phyloP scores from a whole-genome alignment of 2,113 vertebrate genomes.

The Ammospiza caudacuta region DNA sequence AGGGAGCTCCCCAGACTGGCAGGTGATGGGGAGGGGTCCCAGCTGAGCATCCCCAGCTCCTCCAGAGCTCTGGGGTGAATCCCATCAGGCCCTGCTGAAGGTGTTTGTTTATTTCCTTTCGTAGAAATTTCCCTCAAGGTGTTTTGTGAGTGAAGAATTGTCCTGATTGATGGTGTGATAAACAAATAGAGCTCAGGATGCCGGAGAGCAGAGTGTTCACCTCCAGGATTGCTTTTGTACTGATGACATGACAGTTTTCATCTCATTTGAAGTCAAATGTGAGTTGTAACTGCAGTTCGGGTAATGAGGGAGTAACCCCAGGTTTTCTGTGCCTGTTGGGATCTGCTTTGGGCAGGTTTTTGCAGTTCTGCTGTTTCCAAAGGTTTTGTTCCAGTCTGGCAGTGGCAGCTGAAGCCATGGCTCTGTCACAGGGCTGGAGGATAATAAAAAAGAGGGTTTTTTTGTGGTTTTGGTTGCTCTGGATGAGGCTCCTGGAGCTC shows the following conservation, averaged over 20 bases:
- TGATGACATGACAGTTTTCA: not conserved
- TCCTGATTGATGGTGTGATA: not conserved
- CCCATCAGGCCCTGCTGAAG: not conserved
- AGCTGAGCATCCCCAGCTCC: not conserved
- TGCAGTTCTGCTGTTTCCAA: not conserved
- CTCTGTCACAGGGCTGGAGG: not conserved
- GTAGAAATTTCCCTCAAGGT: not conserved
- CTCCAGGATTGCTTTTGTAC: not conserved
- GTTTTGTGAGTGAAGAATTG: not conserved
- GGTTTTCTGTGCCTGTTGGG: not conserved
- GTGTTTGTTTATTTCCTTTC: not conserved
- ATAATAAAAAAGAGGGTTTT: not conserved
- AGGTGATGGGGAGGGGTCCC: fast-evolving
- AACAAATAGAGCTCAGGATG: not conserved
- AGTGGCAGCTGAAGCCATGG: not conserved
- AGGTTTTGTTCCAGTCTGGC: not conserved
- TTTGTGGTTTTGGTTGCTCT: not conserved
- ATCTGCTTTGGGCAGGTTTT: not conserved
- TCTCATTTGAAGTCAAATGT: not conserved
- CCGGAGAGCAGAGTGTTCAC: not conserved
- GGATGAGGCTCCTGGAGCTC: not conserved
- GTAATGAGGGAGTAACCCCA: not conserved
- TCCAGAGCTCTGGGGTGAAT: not conserved
- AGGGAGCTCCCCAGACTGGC: not conserved
- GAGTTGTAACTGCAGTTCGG: not conserved